phyloP scores from a whole-genome alignment of 2,113 vertebrate genomes.

The Prinia subflava region DNA sequence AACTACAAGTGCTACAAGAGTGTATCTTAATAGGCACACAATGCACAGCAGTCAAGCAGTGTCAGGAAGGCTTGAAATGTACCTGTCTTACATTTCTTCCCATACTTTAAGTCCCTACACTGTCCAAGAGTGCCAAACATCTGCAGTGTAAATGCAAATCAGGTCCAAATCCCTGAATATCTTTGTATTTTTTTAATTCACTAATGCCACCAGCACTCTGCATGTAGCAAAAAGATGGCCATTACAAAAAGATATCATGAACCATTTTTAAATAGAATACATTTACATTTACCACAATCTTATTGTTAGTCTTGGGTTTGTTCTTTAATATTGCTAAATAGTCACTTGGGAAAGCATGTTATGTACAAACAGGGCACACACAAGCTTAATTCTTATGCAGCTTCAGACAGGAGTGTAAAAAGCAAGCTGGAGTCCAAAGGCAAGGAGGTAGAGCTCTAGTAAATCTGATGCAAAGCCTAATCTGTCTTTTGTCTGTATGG shows the following conservation, averaged over 20 bases:
- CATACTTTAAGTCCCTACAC: not conserved
- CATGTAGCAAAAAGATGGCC: not conserved
- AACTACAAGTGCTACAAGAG: not conserved
- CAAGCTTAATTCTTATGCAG: slow-evolving; percentile 28
- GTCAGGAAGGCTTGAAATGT: not conserved
- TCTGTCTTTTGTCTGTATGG: slow-evolving; percentile 23
- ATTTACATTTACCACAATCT: slow-evolving; percentile 15
- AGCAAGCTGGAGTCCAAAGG: slow-evolving; percentile 29
- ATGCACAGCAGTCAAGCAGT: not conserved
- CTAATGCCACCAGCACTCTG: not conserved
- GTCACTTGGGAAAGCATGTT: slow-evolving; percentile 35
- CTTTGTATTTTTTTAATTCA: not conserved
- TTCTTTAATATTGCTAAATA: slow-evolving; percentile 16
- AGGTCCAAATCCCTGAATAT: not conserved
- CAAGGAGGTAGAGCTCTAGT: not conserved
- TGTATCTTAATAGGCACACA: not conserved
- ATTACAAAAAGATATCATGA: not conserved
- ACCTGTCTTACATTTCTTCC: not conserved
- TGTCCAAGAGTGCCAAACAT: not conserved
- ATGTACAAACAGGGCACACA: not conserved
- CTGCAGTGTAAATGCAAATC: not conserved
- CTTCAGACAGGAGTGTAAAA: slow-evolving; percentile 40
- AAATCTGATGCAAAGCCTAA: slow-evolving; percentile 50
- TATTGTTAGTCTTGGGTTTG: not conserved
- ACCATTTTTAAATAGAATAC: not conserved